Percentiles rank a stretch among this genome's conserved stretches.
These are phyloP conservation scores for Erethizon dorsatum DNA, from an alignment of 2,797 vertebrate genomes.

Conservation along the genomic window DNA sequence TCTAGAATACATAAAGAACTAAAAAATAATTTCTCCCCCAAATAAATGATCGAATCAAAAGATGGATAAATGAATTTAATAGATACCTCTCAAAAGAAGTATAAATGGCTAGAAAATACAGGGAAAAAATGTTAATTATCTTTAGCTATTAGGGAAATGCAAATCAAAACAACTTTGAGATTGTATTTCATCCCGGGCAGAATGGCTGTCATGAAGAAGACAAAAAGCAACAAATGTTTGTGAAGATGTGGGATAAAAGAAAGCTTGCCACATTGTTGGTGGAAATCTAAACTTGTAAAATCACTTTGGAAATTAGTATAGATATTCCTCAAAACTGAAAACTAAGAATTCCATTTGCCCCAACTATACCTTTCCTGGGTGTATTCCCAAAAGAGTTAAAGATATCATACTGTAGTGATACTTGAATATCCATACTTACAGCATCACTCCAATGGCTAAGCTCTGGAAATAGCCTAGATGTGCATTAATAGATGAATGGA, in stretches of 20 bases:
- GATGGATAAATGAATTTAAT: not conserved
- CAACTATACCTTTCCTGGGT: not conserved
- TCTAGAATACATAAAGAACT: not conserved
- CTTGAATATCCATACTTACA: not conserved
- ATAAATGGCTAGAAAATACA: not conserved
- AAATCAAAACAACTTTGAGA: not conserved
- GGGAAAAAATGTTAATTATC: not conserved
- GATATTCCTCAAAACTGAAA: not conserved
- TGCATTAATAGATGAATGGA: not conserved
- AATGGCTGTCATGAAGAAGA: not conserved
- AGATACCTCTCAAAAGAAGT: not conserved
- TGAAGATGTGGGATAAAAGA: not conserved
- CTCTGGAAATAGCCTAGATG: not conserved
- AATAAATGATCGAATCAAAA: not conserved
- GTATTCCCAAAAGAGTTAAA: not conserved
- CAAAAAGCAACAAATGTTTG: not conserved
- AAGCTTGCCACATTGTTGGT: not conserved
- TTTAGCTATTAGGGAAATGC: not conserved
- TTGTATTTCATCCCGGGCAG: not conserved
- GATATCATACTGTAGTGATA: not conserved
- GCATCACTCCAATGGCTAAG: not conserved
- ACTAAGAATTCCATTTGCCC: not conserved
- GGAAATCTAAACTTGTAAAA: not conserved
- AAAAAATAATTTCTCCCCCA: not conserved
- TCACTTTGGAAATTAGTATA: not conserved